A percentile compares a stretch with the other conserved stretches of the same genome.
Conservation (phyloP, 2,888 invertebrate species). For the Drosophila glabriapex region DNA sequence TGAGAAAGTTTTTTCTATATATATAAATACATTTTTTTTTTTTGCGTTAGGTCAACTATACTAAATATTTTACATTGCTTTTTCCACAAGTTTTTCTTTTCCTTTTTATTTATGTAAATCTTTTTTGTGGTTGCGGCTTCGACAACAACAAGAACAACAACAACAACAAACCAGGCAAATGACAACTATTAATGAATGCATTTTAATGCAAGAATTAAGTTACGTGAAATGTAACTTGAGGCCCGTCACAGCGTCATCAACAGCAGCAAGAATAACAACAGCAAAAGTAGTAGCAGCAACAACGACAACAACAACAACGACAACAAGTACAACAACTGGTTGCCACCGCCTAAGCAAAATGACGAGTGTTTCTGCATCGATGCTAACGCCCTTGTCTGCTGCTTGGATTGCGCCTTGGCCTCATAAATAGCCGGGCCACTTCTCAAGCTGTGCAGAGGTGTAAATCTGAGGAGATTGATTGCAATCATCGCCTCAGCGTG, state of each 20-base stretch:
- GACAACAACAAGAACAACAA: conserved; percentile 10
- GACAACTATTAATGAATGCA: conserved; percentile 77
- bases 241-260: conserved; percentile 55
- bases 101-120: conserved; percentile 21
- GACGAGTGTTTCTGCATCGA: conserved; percentile 70
- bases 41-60: conserved; percentile 68
- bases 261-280: conserved; percentile 15
- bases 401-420: conserved; percentile 64
- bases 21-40: background rate
- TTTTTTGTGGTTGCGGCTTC: conserved; percentile 52
- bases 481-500: conserved; percentile 56
- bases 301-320: conserved; percentile 21
- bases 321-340: conserved; percentile 16
- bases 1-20: conserved; percentile 61
- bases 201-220: conserved; percentile 83
- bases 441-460: conserved; percentile 61
- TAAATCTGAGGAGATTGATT: conserved; percentile 72
- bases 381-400: conserved; percentile 73
- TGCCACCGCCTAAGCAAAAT: conserved; percentile 61
- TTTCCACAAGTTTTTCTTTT: conserved; percentile 36
- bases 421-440: conserved; percentile 62
- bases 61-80: conserved; percentile 57
- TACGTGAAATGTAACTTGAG: conserved; percentile 76
- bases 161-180: conserved; percentile 18
- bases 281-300: conserved; percentile 32